Evolutionary conservation across 2,888 invertebrate species (phyloP).

Genomic region (Hydrotaea diabolus): DNA sequence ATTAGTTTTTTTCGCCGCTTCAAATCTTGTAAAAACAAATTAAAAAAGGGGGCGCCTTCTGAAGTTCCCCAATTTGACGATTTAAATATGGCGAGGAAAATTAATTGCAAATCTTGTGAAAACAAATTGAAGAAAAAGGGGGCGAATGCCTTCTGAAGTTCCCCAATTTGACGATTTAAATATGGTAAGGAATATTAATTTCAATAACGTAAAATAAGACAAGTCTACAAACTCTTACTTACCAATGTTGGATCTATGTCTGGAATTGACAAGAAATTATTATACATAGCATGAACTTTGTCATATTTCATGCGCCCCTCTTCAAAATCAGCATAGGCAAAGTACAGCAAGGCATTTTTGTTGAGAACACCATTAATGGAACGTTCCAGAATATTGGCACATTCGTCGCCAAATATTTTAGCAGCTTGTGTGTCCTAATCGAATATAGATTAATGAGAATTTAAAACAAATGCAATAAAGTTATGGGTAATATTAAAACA

Average conservation of each 20-base stretch:
- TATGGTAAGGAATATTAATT: no score
- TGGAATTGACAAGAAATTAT: slow-evolving; percentile 91
- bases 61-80: no score
- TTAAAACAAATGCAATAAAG: slow-evolving; percentile 12
- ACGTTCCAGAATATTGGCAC: slow-evolving; percentile 95
- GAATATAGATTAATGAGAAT: slow-evolving; percentile 17
- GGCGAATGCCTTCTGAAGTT: no score
- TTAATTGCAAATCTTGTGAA: no score
- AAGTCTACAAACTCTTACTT: slow-evolving; percentile 72
- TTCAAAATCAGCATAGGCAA: slow-evolving; percentile 99
- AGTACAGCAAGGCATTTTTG: slow-evolving; percentile 95
- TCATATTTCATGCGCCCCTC: slow-evolving; percentile 97
- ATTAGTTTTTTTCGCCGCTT: no score
- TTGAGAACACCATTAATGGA: slow-evolving; percentile 94
- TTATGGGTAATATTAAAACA: not conserved
- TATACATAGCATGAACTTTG: slow-evolving; percentile 97
- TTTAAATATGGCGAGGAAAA: no score
- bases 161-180: no score
- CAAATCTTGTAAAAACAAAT: no score
- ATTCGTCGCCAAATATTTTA: slow-evolving; percentile 96
- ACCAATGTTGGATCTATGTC: slow-evolving; percentile 98
- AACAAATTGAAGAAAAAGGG: no score
- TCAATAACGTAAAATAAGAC: no score
- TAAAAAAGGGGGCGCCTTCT: no score
- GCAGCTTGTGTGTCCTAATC: slow-evolving; percentile 94